Evolutionary conservation across 2,888 invertebrate species (phyloP), one percentile per base, ranked within the genome.

Genomic region (Argynnis bischoffii): DNA sequence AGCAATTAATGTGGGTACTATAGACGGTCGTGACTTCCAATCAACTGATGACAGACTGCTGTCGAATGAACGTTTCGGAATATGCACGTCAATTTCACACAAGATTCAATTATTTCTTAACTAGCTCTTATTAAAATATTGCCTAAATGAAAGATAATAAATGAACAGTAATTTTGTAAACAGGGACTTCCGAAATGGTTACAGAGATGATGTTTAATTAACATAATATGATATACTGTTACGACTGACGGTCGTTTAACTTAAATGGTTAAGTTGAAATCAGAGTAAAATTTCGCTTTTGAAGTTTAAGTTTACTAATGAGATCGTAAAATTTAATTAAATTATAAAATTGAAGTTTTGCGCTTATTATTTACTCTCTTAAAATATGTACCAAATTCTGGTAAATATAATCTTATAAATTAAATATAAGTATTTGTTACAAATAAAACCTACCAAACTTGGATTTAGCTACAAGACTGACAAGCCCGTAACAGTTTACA

Each of bases 21-120:
- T 47, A 61, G 59, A 53, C 53, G 41, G 56, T 56, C 21, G 46
- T 55, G 50, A 53, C 47, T 64, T 67, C 63, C 67, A 71, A 65
- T 67, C 69, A 63, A 66, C 54, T 26, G 59, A 61, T 54, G 64
- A 66, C 67, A 70, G 61, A 56, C 55, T 65, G 59, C 41, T 66
- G 31, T 60, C 54, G 47, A 54, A 53, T 60, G 14, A 18, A 60
- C 26, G n/a, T 31, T 60, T 50, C n/a, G 16, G 47, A 48, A 60
- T 48, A 16, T 48, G 26, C 14, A 15, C 21, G 56, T 57, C 64
- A 57, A 65, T 57, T 41, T 15, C 26, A 26, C 26, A 35, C 21
- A 56, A 56, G 21, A n/a, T 14, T 14, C 16, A 35, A 56, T 56
- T 35, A 35, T 56, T 56, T 56, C 18, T 46, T 3, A 56, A 56